Percentiles rank a stretch among this genome's conserved stretches.
These are phyloP conservation scores for Corythoichthys intestinalis DNA, from an alignment of 2,113 vertebrate species.

Conservation along the genomic window DNA sequence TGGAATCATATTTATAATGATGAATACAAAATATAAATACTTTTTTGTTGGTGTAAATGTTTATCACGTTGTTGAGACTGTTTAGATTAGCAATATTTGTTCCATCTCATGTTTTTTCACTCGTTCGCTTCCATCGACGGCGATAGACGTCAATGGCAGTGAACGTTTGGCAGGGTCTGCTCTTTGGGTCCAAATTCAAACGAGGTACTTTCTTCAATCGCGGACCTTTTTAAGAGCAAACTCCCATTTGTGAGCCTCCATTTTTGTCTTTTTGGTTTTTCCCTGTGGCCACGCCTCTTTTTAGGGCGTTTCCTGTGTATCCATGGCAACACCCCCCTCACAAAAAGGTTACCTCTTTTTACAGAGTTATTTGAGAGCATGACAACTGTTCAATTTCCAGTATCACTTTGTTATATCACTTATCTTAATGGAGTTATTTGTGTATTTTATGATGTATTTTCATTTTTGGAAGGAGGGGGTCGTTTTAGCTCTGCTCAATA, in stretches of 20 bases:
- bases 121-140: too few relatives aligned
- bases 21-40: slow-evolving; percentile 34
- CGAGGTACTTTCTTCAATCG: slow-evolving; percentile 77
- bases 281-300: slow-evolving; percentile 45
- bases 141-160: too few relatives aligned
- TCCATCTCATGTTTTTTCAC: slow-evolving; percentile 60
- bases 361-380: slow-evolving; percentile 70
- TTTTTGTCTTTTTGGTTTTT: slow-evolving; percentile 45
- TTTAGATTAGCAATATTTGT: slow-evolving; percentile 76
- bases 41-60: slow-evolving; percentile 55
- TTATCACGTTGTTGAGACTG: slow-evolving; percentile 65
- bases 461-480: slow-evolving; percentile 42
- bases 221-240: slow-evolving; percentile 50
- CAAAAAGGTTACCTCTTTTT: slow-evolving; percentile 72
- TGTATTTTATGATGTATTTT: slow-evolving; percentile 69
- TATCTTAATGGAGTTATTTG: slow-evolving; percentile 71
- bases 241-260: slow-evolving; percentile 31
- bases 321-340: slow-evolving; percentile 47
- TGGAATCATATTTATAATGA: slow-evolving; percentile 67
- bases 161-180: background rate
- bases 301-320: slow-evolving; percentile 36
- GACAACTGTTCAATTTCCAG: slow-evolving; percentile 70
- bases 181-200: slow-evolving; percentile 68
- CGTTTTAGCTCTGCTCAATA: slow-evolving; percentile 64
- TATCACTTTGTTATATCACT: slow-evolving; percentile 75